Percentiles rank a stretch among this genome's conserved stretches.
Conservation (phyloP, 2,888 invertebrate genomes). For the Siphlonurus alternatus region DNA sequence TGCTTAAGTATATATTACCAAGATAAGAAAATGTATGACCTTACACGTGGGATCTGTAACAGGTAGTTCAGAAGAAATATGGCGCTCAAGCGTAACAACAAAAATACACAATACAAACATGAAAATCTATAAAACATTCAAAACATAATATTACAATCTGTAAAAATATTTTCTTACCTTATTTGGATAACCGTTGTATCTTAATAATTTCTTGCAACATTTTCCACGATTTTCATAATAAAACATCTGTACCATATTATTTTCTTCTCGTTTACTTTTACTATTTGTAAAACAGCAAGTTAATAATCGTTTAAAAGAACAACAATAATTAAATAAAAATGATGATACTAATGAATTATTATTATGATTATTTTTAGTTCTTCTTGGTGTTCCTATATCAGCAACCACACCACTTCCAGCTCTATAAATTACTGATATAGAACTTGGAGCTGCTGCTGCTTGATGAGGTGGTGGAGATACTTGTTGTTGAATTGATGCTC, state of each 20-base stretch:
- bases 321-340: not conserved
- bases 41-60: not conserved
- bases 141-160: not conserved
- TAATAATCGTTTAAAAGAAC: not conserved
- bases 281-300: not conserved
- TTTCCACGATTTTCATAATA: constrained; percentile 65
- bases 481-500: no score
- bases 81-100: not conserved
- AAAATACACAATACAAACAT: no score
- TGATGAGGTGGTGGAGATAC: not conserved
- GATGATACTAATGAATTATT: no score
- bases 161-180: constrained; percentile 37
- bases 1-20: no score
- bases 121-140: not conserved
- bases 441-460: not conserved
- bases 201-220: constrained; percentile 62
- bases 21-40: no score
- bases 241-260: constrained; percentile 37
- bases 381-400: not conserved
- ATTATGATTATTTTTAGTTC: not conserved
- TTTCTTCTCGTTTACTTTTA: not conserved
- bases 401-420: not conserved
- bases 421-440: not conserved
- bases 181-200: constrained; percentile 66
- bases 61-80: not conserved